Conservation (phyloP, 2,888 invertebrate genomes). For the Acronicta psi region DNA sequence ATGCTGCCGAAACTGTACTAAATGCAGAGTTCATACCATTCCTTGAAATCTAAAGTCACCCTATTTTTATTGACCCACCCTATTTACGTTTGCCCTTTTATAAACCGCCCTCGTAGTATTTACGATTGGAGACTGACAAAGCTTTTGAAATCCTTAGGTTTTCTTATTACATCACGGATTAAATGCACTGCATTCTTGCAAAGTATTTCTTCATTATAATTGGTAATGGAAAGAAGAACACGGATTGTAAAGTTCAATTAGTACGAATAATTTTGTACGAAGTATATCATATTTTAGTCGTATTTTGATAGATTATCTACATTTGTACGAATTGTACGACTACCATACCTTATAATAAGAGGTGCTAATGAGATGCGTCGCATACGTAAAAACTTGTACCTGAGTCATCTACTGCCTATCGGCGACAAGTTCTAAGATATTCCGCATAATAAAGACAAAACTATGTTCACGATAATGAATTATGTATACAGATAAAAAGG, state of each 20-base stretch:
- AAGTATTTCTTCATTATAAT: no score
- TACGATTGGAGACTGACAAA: no score
- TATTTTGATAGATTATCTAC: conserved; percentile 3
- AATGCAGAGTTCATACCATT: no score
- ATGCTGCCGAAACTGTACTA: no score
- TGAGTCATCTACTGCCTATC: conserved; percentile 44
- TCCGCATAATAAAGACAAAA: conserved; percentile 26
- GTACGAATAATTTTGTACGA: not conserved
- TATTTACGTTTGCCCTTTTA: no score
- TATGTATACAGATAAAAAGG: conserved; percentile 9
- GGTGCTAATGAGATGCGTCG: conserved; percentile 13
- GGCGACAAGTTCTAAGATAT: conserved; percentile 18
- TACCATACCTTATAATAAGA: conserved; percentile 18
- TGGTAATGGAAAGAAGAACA: no score
- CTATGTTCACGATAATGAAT: conserved; percentile 13
- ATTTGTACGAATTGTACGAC: conserved; percentile 8
- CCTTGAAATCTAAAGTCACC: conserved; percentile 3
- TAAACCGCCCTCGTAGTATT: no score
- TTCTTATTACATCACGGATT: no score
- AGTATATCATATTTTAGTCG: conserved; percentile 6
- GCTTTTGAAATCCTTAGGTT: no score
- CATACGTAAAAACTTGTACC: conserved; percentile 7
- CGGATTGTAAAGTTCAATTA: no score
- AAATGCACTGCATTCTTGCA: no score
- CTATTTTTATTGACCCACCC: conserved; percentile 23